Percentiles rank a stretch among this genome's conserved stretches.
phyloP scores from a whole-genome alignment of 1,140 invertebrate species.

The Cydia amplana region DNA sequence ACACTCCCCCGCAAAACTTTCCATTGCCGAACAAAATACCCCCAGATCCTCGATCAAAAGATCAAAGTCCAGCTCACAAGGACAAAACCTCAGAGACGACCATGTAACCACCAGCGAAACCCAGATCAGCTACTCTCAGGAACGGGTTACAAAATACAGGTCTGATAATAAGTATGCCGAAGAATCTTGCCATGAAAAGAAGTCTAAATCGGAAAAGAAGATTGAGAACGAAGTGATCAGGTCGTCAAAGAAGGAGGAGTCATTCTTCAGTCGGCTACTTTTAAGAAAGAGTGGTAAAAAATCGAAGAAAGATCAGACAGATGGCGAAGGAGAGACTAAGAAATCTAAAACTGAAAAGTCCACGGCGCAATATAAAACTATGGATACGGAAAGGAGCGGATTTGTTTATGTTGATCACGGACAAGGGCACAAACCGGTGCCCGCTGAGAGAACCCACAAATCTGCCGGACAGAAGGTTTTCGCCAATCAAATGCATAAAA shows the following conservation, averaged over 20 bases:
- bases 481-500: conserved; percentile 76
- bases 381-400: conserved; percentile 57
- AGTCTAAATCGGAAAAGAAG: conserved; percentile 79
- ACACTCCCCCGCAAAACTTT: conserved; percentile 75
- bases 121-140: conserved; percentile 55
- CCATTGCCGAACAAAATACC: conserved; percentile 66
- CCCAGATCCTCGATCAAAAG: conserved; percentile 73
- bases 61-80: conserved; percentile 76
- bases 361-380: conserved; percentile 57
- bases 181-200: conserved; percentile 75
- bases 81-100: conserved; percentile 67
- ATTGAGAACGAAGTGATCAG: conserved; percentile 72
- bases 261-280: conserved; percentile 84
- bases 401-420: conserved; percentile 46
- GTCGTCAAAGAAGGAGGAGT: conserved; percentile 80
- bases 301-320: conserved; percentile 80
- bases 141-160: conserved; percentile 63
- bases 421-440: conserved; percentile 64
- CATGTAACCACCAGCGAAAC: conserved; percentile 43
- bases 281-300: conserved; percentile 84
- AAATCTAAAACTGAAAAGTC: conserved; percentile 68
- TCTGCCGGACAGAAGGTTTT: conserved; percentile 75
- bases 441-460: conserved; percentile 66
- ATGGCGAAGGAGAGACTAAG: conserved; percentile 69
- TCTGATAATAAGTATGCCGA: conserved; percentile 70